Conservation (phyloP, 2,113 vertebrate genomes). For the Alexandromys fortis region DNA sequence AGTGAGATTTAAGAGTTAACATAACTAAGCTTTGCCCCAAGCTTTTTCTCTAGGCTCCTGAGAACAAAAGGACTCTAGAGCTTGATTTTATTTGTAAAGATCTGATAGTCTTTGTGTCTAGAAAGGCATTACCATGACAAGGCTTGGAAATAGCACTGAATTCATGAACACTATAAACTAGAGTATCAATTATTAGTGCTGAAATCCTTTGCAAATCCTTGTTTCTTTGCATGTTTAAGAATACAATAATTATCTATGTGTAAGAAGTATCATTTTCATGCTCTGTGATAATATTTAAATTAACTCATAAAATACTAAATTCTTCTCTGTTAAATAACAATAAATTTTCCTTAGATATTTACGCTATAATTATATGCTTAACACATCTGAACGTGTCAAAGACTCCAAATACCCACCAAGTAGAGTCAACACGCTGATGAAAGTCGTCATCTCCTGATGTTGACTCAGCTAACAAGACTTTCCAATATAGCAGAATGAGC, state of each 20-base stretch:
- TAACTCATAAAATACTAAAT: conserved; percentile 9
- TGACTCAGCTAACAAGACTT: not conserved
- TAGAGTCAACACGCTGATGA: conserved; percentile 12
- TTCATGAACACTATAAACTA: conserved; percentile 27
- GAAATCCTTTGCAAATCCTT: not conserved
- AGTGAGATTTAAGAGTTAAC: conserved; percentile 6
- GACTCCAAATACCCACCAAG: not conserved
- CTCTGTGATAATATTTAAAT: conserved; percentile 41
- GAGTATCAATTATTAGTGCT: not conserved
- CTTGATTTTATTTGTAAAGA: not conserved
- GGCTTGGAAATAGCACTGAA: not conserved
- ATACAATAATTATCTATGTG: not conserved
- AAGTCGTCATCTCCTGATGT: not conserved
- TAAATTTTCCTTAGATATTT: conserved; percentile 30
- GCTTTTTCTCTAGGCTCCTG: not conserved
- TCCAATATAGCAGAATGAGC: not conserved
- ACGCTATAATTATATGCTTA: not conserved
- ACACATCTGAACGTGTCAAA: not conserved
- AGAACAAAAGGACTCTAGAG: not conserved
- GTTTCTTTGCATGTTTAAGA: conserved; percentile 9
- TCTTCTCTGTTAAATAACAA: not conserved
- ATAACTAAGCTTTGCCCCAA: not conserved
- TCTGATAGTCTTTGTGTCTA: not conserved
- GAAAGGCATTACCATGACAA: not conserved
- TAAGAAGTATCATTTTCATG: conserved; percentile 21